phyloP scores from a whole-genome alignment of 1,140 invertebrate genomes.

The Tribolium castaneum region DNA sequence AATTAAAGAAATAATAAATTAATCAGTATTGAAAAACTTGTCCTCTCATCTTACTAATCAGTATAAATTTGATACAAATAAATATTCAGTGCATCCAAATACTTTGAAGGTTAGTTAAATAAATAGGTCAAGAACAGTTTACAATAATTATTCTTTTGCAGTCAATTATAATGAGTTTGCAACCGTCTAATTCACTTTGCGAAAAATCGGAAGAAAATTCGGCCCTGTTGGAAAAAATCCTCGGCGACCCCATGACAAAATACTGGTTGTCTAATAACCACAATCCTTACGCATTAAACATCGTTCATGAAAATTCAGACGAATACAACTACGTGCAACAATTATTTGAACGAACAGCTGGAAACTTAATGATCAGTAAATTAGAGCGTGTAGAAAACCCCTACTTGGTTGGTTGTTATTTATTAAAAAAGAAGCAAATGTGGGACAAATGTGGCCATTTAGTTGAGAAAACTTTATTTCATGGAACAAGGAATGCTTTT shows the following conservation, averaged over 20 bases:
- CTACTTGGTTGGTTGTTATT: neutral
- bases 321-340: neutral
- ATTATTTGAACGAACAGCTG: neutral
- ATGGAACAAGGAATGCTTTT: slow-evolving; percentile 20
- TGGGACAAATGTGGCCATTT: neutral
- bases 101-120: too few relatives aligned
- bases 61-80: too few relatives aligned
- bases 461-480: slow-evolving; percentile 13
- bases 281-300: neutral
- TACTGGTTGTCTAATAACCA: neutral
- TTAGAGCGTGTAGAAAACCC: slow-evolving; percentile 28
- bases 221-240: neutral
- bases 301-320: neutral
- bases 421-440: slow-evolving; percentile 32
- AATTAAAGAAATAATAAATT: too few relatives aligned
- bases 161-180: neutral
- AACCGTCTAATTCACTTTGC: neutral
- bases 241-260: neutral
- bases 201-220: neutral
- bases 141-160: too few relatives aligned
- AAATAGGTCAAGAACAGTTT: too few relatives aligned
- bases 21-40: too few relatives aligned
- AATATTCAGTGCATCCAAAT: too few relatives aligned
- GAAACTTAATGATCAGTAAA: neutral
- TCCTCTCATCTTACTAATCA: too few relatives aligned